A percentile compares a stretch with the other conserved stretches of the same genome.
phyloP scores from a whole-genome alignment of 2,888 invertebrate species.

The Noctuana brunneofusca region DNA sequence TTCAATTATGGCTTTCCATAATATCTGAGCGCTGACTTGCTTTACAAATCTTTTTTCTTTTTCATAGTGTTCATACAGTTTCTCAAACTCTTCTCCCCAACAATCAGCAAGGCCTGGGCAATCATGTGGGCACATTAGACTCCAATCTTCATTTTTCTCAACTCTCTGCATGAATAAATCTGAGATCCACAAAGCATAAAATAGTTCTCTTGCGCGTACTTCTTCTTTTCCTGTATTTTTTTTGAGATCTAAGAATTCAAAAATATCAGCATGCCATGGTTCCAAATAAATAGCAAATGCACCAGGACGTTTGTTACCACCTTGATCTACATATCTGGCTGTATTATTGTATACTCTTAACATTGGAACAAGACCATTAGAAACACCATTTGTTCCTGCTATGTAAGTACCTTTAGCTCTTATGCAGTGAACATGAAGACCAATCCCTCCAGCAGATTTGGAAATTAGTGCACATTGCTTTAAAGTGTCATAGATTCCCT shows the following conservation, averaged over 20 bases:
- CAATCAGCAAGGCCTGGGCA: conserved; percentile 94
- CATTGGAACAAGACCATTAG: conserved; percentile 98
- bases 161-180: conserved; percentile 99
- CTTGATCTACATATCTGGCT: conserved; percentile 98
- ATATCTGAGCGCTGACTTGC: conserved; percentile 90
- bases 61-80: conserved; percentile 94
- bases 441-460: conserved; percentile 98
- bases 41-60: conserved; percentile 87
- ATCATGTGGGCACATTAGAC: conserved; percentile 97
- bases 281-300: conserved; percentile 99
- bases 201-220: conserved; percentile 95
- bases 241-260: conserved; percentile 96
- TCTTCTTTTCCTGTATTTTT: conserved; percentile 99
- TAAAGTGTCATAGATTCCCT: conserved; percentile 96
- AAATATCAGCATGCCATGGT: conserved; percentile 99
- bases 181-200: conserved; percentile 98
- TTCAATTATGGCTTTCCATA: conserved; percentile 97
- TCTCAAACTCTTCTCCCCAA: conserved; percentile 97
- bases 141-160: conserved; percentile 93
- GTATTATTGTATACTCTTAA: conserved; percentile 97
- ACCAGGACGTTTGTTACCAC: conserved; percentile 98
- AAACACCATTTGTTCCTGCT: conserved; percentile 96
- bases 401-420: conserved; percentile 95
- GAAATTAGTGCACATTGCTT: conserved; percentile 97
- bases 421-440: conserved; percentile 97